These are phyloP conservation scores for Formica aserva DNA, from an alignment of 2,888 invertebrate genomes.

Conservation along the genomic window DNA sequence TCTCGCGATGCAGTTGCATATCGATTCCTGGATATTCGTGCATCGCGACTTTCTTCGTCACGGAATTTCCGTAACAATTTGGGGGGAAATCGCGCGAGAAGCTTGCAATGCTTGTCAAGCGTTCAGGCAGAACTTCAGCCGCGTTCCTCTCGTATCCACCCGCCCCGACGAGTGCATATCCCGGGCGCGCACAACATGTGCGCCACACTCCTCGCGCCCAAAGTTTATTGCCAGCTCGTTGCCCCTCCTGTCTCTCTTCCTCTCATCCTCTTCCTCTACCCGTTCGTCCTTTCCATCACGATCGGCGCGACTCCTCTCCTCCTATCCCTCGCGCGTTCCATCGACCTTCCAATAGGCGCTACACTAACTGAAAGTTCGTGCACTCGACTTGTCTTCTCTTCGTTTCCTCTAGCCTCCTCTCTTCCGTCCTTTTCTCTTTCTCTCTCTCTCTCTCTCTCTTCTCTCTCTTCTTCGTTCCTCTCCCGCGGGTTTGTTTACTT, in stretches of 20 bases:
- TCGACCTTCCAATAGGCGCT: slow-evolving; percentile 56
- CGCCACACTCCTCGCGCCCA: slow-evolving; percentile 80
- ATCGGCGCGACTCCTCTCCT: slow-evolving; percentile 61
- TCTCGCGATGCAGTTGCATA: background rate
- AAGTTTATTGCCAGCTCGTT: slow-evolving; percentile 80
- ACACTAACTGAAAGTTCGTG: slow-evolving; percentile 66
- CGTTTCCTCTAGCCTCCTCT: slow-evolving; percentile 17
- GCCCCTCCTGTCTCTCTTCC: slow-evolving; percentile 47
- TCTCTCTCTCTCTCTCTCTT: slow-evolving; percentile 22
- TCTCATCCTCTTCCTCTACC: slow-evolving; percentile 9
- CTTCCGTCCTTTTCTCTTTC: slow-evolving; percentile 17
- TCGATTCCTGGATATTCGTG: background rate
- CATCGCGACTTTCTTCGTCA: background rate
- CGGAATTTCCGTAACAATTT: background rate
- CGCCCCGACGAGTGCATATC: slow-evolving; percentile 67
- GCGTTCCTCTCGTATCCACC: slow-evolving; percentile 54
- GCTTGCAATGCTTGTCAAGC: slow-evolving; percentile 45
- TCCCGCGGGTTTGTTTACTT: slow-evolving; percentile 74
- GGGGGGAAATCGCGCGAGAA: background rate
- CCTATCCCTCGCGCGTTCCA: slow-evolving; percentile 59
- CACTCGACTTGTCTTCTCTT: slow-evolving; percentile 34
- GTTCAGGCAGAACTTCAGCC: slow-evolving; percentile 37
- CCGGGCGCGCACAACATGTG: slow-evolving; percentile 78
- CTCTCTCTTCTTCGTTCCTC: slow-evolving; percentile 40
- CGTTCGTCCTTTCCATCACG: slow-evolving; percentile 52